Conservation (phyloP, 2,888 invertebrate species). For the Trypoxylon attenuatum region DNA sequence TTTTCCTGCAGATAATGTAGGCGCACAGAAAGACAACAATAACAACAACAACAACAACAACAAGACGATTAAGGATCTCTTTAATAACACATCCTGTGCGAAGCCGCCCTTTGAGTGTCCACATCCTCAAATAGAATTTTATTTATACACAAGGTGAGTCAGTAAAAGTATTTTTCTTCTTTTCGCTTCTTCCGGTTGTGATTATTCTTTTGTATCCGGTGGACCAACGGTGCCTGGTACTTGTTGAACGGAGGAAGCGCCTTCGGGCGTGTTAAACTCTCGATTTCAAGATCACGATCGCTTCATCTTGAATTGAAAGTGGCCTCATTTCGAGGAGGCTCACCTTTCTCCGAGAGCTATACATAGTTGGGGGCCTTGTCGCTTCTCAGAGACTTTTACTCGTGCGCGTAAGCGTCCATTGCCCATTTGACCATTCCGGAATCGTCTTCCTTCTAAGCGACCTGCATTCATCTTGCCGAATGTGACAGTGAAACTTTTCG, state of each 20-base stretch:
- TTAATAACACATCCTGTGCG: slow-evolving; percentile 88
- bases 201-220: no score
- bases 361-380: slow-evolving; percentile 16
- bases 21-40: slow-evolving; percentile 60
- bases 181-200: no score
- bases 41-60: no score
- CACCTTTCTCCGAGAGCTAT: slow-evolving; percentile 68
- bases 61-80: slow-evolving; percentile 81
- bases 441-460: no score
- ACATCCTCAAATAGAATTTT: slow-evolving; percentile 88
- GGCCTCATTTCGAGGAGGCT: slow-evolving; percentile 67
- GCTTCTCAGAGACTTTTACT: slow-evolving; percentile 35
- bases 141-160: slow-evolving; percentile 85
- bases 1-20: slow-evolving; percentile 57
- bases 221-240: no score
- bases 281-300: slow-evolving; percentile 74
- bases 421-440: not conserved
- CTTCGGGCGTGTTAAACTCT: slow-evolving; percentile 58
- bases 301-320: slow-evolving; percentile 69
- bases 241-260: slow-evolving; percentile 21
- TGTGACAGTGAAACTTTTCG: no score
- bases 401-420: not conserved
- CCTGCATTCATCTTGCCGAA: no score
- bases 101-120: slow-evolving; percentile 88
- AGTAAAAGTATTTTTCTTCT: no score